These are phyloP conservation scores for Tipula confusa DNA, from an alignment of 2,888 invertebrate species.

Conservation along the genomic window DNA sequence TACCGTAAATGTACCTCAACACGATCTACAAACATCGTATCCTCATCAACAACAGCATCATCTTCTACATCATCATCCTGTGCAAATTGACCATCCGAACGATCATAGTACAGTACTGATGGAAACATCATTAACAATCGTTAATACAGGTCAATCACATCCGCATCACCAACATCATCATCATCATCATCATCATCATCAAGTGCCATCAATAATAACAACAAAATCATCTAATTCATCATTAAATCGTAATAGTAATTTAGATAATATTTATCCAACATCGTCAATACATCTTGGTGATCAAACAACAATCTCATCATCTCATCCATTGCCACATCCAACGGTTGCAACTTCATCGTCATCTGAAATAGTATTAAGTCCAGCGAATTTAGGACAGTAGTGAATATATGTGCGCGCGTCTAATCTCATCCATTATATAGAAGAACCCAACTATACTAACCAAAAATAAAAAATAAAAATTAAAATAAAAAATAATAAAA, in stretches of 20 bases:
- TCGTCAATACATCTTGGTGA: not conserved
- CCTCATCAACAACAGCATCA: constrained; percentile 37
- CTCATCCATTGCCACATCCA: not conserved
- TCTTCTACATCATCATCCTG: constrained; percentile 37
- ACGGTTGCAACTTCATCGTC: constrained; percentile 20
- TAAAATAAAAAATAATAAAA: not conserved
- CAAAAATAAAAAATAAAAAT: not conserved
- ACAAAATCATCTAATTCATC: constrained; percentile 40
- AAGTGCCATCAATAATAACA: constrained; percentile 33
- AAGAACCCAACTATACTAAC: not conserved
- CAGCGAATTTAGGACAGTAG: constrained; percentile 50
- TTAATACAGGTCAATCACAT: constrained; percentile 37
- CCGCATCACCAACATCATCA: constrained; percentile 29
- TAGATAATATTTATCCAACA: not conserved
- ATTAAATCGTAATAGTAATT: constrained; percentile 40
- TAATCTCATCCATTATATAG: not conserved
- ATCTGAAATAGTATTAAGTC: constrained; percentile 48
- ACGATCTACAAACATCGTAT: constrained; percentile 41
- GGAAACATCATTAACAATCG: constrained; percentile 48
- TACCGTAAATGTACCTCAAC: constrained; percentile 35
- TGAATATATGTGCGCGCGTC: not conserved
- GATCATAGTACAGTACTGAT: constrained; percentile 41
- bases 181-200: constrained; percentile 32
- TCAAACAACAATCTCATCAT: constrained; percentile 5
- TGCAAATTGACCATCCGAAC: constrained; percentile 35